These are phyloP conservation scores for Heliconius hermathena DNA, from an alignment of 1,140 invertebrate species.

Conservation along the genomic window DNA sequence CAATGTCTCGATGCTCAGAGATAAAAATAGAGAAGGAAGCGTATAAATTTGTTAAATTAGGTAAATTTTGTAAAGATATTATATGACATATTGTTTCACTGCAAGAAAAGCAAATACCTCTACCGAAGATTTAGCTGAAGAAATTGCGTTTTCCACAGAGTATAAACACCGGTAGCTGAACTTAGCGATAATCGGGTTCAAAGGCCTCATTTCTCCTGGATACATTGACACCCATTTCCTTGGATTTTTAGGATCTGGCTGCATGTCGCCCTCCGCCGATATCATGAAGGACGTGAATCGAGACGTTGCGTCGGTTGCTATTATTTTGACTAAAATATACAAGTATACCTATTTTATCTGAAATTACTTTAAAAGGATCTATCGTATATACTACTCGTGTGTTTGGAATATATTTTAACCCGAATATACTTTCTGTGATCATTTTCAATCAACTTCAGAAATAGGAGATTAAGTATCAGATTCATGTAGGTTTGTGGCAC, in stretches of 20 bases:
- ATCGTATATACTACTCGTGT: no score
- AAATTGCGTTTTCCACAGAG: constrained; percentile 65
- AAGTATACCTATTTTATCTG: not conserved
- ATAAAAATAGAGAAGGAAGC: no score
- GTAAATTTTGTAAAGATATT: no score
- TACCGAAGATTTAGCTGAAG: constrained; percentile 53
- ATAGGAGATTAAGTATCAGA: no score
- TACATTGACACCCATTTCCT: constrained; percentile 51
- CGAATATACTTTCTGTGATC: no score
- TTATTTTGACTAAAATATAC: constrained; percentile 54
- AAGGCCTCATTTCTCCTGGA: constrained; percentile 62
- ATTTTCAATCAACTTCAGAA: no score
- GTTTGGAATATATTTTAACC: no score
- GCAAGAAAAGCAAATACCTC: constrained; percentile 52
- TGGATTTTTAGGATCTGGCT: constrained; percentile 62
- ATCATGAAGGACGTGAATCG: constrained; percentile 68
- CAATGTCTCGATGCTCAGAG: no score
- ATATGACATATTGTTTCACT: no score
- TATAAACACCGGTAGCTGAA: constrained; percentile 67
- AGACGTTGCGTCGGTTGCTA: constrained; percentile 56
- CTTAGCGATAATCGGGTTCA: constrained; percentile 49
- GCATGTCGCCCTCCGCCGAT: constrained; percentile 68
- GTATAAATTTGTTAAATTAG: no score
- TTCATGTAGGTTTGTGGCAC: no score
- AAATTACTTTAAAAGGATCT: no score